Evolutionary conservation across 2,113 vertebrate genomes (phyloP), one percentile per base, ranked within the genome.

Genomic region (Merops nubicus): DNA sequence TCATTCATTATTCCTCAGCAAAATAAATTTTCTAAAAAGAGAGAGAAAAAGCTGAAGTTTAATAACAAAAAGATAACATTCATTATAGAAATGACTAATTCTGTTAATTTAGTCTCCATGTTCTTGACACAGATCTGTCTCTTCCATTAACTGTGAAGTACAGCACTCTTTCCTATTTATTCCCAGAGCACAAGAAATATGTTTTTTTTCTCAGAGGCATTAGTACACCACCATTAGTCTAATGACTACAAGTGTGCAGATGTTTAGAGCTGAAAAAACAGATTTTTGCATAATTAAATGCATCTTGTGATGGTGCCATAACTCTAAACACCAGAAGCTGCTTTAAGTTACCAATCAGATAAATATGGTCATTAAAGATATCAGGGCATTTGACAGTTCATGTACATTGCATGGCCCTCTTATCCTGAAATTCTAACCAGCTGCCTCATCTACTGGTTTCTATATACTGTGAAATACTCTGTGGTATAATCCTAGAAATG

Each of bases 231-330:
- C 79, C 91, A 97, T 95, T 83, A 96, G 68, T 50, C 85, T 95
- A 95, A 93, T 86, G 75, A 88, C 94, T 94, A 54, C 69, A 59
- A 88, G 68, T 5, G 20, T 36, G 67, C 79, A 88, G 62, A 88
- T 83, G 82, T 90, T 75, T 79, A 73, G 63, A 76, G 57, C 51
- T 54, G 89, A 81, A 94, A 91, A 91, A 65, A 0, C 38, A 91
- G 73, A 84, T 53, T 96, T 94, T 87, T 93, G 36, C 73, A 81
- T 84, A 96, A 87, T 91, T 70, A 91, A 80, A 94, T 91, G 48
- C 26, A 62, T 36, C 50, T 91, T 83, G 64, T 70, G 69, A 67
- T 69, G 29, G 31, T 73, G 64, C 47, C 69, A 10, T 81, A 89
- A 78, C 18, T 75, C 51, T 25, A 62, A 89, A 74, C 20, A 45